Evolutionary conservation across 2,113 vertebrate species (phyloP).

Genomic region (Gavia stellata): DNA sequence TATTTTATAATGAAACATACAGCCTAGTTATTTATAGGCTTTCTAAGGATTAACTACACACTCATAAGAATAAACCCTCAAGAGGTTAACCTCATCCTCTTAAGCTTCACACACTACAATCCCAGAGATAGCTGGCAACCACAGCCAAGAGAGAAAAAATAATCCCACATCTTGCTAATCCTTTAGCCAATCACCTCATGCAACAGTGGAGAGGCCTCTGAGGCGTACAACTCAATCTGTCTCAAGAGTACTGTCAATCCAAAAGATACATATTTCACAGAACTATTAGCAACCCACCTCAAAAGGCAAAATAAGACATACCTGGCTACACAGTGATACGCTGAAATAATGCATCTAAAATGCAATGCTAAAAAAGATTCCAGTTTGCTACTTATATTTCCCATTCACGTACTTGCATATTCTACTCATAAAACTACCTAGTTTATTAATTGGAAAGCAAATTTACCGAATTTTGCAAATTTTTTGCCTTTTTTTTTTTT

Average conservation of each 20-base stretch:
- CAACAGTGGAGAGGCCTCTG: slow-evolving; percentile 56
- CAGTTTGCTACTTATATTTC: not conserved
- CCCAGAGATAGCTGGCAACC: slow-evolving; percentile 69
- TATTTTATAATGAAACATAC: slow-evolving; percentile 67
- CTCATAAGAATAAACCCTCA: slow-evolving; percentile 73
- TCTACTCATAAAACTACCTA: not conserved
- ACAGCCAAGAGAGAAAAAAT: slow-evolving; percentile 69
- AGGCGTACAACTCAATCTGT: slow-evolving; percentile 68
- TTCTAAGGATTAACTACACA: slow-evolving; percentile 74
- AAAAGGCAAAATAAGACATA: not conserved
- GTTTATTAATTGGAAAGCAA: not conserved
- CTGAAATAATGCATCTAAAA: not conserved
- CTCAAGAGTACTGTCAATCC: slow-evolving; percentile 9
- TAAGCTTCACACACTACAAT: slow-evolving; percentile 75
- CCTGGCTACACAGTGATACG: not conserved
- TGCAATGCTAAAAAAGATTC: not conserved
- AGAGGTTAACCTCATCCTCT: slow-evolving; percentile 79
- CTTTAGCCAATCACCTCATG: slow-evolving; percentile 73
- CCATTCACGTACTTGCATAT: not conserved
- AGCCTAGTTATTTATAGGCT: slow-evolving; percentile 74
- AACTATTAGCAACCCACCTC: not conserved
- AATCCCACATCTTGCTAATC: slow-evolving; percentile 75
- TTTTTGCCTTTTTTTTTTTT: too few relatives aligned
- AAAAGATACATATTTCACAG: slow-evolving; percentile 23
- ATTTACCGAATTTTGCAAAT: not conserved